Evolutionary conservation across 2,888 invertebrate genomes (phyloP), one percentile per base, ranked within the genome.

Genomic region (Cryptus viduatorius): DNA sequence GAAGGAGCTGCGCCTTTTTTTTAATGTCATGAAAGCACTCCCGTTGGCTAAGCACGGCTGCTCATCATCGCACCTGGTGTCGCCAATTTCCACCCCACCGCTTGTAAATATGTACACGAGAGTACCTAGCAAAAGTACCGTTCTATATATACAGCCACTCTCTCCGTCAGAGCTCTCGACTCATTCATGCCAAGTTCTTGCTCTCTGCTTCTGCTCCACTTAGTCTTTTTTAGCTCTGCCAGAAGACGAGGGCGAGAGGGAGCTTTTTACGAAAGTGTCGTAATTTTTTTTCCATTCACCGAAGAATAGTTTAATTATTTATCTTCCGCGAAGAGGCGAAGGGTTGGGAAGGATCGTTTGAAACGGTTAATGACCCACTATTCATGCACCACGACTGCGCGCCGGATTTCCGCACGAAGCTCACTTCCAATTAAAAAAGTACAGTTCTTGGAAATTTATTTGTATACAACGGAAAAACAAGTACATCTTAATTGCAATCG

Each of bases 71-170:
- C 79, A 61, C 80, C 76, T 67, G 79, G 44, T 82, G 72, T 72
- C 53, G 75, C 61, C 31, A 84, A 76, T 78, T 85, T 76, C 77
- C 69, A 12, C 29, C 80, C 64, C 71, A 48, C 69, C 80, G n/a
- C 56, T 78, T 44, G 82, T 72, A 80, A 85, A 84, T 85, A 82
- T 85, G 75, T 68, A 79, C 80, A 44, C 14, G 31, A 75, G 72
- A 56, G 68, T 73, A 42, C 53, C 61, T 73, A 19, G 16, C 31
- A 68, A 73, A 46, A 72, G 59, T 44, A 50, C 48, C 46, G 14
- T 56, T 56, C 31, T 42, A 31, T 78, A 56, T 19, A 59, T 56
- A 65, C 24, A 61, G 5, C 64, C 29, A 65, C 65, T 56, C 48
- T 46, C 29, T 31, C 53, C 31, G 29, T 65, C 65, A 50, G 46